phyloP scores from a whole-genome alignment of 2,113 vertebrate genomes.

The Gasterosteus nipponicus region DNA sequence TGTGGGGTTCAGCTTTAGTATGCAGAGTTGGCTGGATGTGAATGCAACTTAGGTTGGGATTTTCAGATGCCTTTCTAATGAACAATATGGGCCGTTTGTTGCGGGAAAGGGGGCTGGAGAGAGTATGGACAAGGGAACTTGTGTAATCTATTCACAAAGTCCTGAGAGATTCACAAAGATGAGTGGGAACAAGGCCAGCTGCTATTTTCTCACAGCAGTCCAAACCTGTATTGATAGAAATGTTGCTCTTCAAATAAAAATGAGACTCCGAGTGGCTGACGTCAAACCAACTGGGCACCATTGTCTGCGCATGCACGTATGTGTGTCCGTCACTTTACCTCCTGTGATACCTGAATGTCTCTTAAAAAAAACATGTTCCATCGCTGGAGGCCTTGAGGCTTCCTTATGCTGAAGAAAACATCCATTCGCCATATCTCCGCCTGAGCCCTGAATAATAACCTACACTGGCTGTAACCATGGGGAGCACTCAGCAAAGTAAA shows the following conservation, averaged over 20 bases:
- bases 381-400: constrained; percentile 46
- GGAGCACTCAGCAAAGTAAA: constrained; percentile 42
- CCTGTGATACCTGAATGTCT: constrained; percentile 35
- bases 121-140: constrained; percentile 79
- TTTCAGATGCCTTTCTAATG: constrained; percentile 71
- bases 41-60: constrained; percentile 58
- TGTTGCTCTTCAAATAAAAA: constrained; percentile 64
- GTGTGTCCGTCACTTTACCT: constrained; percentile 20
- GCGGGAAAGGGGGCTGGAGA: constrained; percentile 30
- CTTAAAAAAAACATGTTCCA: constrained; percentile 40
- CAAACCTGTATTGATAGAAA: constrained; percentile 62
- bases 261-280: constrained; percentile 48
- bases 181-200: constrained; percentile 70
- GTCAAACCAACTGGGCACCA: constrained; percentile 43
- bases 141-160: constrained; percentile 80
- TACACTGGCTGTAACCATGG: constrained; percentile 55
- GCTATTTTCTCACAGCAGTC: constrained; percentile 70
- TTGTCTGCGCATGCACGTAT: constrained; percentile 29
- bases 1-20: constrained; percentile 26
- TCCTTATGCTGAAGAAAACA: constrained; percentile 48
- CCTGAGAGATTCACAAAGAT: constrained; percentile 71
- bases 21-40: constrained; percentile 37
- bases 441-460: constrained; percentile 53
- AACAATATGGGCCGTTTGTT: constrained; percentile 52
- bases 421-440: constrained; percentile 43